These are phyloP conservation scores for Chrosomus eos DNA, from an alignment of 2,797 vertebrate species.

Conservation along the genomic window DNA sequence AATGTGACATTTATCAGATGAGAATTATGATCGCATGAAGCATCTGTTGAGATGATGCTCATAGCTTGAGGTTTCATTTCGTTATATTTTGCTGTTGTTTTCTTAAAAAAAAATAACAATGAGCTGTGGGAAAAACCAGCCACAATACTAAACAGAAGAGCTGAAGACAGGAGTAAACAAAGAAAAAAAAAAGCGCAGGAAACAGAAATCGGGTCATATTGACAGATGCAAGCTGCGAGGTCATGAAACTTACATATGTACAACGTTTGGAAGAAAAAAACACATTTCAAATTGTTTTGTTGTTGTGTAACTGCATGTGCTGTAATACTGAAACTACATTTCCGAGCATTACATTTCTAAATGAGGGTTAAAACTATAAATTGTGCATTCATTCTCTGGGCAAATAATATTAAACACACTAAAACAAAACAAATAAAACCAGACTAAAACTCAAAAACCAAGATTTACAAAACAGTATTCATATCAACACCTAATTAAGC, in stretches of 20 bases:
- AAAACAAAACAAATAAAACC: conserved; percentile 43
- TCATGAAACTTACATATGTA: conserved; percentile 65
- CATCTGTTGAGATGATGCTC: conserved; percentile 39
- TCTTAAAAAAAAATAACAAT: conserved; percentile 7
- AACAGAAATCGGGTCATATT: conserved; percentile 22
- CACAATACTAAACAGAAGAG: conserved; percentile 36
- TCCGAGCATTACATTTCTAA: background rate
- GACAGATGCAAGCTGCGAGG: conserved; percentile 61
- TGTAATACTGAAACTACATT: conserved; percentile 8
- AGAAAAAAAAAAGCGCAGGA: conserved; percentile 52
- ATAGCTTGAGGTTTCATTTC: conserved; percentile 30
- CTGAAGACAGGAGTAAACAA: conserved; percentile 49
- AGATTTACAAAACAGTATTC: conserved; percentile 23
- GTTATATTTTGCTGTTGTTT: conserved; percentile 17
- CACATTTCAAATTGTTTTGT: background rate
- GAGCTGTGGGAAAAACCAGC: conserved; percentile 43
- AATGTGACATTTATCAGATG: conserved; percentile 33
- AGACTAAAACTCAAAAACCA: conserved; percentile 37
- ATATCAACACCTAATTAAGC: conserved; percentile 11
- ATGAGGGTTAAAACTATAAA: conserved; percentile 2
- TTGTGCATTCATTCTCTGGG: background rate
- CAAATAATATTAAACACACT: conserved; percentile 18
- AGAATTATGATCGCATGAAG: conserved; percentile 24
- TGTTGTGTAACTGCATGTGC: background rate
- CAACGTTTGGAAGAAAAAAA: conserved; percentile 49